phyloP scores from a whole-genome alignment of 2,888 invertebrate species.

The Drosophila hamatofila region DNA sequence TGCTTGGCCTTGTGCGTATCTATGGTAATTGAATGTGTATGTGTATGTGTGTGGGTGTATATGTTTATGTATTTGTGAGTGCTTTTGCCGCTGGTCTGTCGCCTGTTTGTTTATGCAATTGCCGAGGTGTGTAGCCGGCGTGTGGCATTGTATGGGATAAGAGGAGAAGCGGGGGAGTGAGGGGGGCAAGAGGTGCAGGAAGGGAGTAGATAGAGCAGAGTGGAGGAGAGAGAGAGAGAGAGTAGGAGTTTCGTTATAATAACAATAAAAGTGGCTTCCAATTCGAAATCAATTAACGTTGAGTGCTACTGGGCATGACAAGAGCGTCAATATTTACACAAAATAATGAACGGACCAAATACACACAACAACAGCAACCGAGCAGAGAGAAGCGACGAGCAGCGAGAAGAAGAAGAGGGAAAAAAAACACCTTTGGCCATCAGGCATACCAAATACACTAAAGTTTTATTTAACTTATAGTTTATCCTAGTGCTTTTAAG shows the following conservation, averaged over 20 bases:
- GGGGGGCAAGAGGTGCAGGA: background rate
- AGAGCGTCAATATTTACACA: constrained; percentile 80
- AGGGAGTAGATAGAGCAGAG: background rate
- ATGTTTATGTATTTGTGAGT: constrained; percentile 34
- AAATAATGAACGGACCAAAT: constrained; percentile 77
- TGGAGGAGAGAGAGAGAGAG: constrained; percentile 5
- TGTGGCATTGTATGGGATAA: constrained; percentile 30
- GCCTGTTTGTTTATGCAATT: constrained; percentile 61
- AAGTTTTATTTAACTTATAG: background rate
- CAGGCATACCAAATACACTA: constrained; percentile 3
- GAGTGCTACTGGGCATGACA: constrained; percentile 83
- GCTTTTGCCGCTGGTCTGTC: constrained; percentile 32
- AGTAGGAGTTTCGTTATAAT: constrained; percentile 63
- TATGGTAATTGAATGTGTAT: constrained; percentile 39
- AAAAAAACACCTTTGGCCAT: constrained; percentile 1
- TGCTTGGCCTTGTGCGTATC: constrained; percentile 32
- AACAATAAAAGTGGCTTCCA: constrained; percentile 76
- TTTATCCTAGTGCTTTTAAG: background rate
- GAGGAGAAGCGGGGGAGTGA: background rate
- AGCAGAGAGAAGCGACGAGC: constrained; percentile 9
- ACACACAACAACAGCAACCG: constrained; percentile 52
- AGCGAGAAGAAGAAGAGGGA: background rate
- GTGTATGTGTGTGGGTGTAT: constrained; percentile 7
- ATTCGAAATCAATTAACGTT: constrained; percentile 82
- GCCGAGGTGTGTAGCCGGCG: constrained; percentile 53